A percentile compares a stretch with the other conserved stretches of the same genome.
These are phyloP conservation scores for Spodoptera littoralis DNA, from an alignment of 2,888 invertebrate genomes.

Conservation along the genomic window DNA sequence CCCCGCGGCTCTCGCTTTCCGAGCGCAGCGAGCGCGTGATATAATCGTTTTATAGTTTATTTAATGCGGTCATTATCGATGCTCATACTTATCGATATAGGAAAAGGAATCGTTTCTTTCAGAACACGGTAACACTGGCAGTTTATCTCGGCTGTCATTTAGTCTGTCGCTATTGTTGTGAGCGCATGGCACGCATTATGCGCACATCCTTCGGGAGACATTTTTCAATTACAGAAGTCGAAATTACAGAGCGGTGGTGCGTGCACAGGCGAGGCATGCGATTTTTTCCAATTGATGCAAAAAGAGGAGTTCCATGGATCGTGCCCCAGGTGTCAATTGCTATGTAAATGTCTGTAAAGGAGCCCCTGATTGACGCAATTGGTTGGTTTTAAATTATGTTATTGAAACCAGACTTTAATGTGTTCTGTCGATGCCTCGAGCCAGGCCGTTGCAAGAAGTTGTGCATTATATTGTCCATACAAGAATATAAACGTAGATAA, in stretches of 20 bases:
- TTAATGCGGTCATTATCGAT: conserved; percentile 63
- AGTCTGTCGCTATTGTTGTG: conserved; percentile 42
- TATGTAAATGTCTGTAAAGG: conserved; percentile 69
- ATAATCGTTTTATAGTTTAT: conserved; percentile 78
- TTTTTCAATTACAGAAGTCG: conserved; percentile 69
- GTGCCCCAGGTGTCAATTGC: conserved; percentile 76
- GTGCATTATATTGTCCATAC: conserved; percentile 25
- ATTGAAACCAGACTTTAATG: conserved; percentile 62
- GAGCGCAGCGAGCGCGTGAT: conserved; percentile 59
- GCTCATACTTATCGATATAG: conserved; percentile 54
- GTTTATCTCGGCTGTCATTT: conserved; percentile 30
- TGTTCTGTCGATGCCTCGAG: conserved; percentile 42
- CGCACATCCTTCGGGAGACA: conserved; percentile 54
- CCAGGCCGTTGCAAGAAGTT: conserved; percentile 22
- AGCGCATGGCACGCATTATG: conserved; percentile 54
- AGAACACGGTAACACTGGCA: conserved; percentile 23
- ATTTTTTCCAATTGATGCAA: conserved; percentile 41
- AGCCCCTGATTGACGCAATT: conserved; percentile 63
- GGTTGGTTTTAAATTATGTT: conserved; percentile 66
- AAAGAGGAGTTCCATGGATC: conserved; percentile 45
- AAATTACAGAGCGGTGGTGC: conserved; percentile 70
- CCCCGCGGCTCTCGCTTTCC: conserved; percentile 83
- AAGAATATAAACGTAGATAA: conserved; percentile 11
- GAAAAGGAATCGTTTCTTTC: conserved; percentile 36
- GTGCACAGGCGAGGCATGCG: conserved; percentile 51